Evolutionary conservation across 1,140 invertebrate species (phyloP), one percentile per base, ranked within the genome.

Genomic region (Hypsibius dujardini): DNA sequence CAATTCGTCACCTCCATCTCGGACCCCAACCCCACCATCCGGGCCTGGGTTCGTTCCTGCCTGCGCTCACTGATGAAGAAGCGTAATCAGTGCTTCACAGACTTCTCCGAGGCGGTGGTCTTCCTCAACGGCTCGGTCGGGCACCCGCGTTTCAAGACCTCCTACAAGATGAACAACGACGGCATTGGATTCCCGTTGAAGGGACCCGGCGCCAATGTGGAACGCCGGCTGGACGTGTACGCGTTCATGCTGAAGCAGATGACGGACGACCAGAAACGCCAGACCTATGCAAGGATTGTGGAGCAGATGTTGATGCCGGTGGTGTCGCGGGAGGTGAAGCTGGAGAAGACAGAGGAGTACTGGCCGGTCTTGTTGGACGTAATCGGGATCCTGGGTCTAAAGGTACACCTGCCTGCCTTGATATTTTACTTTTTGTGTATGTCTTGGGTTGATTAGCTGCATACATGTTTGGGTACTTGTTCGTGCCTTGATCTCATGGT

Each of bases 11-110:
- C 62, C 3, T 67, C 62, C 42, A 67, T 45, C 12, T 67, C 12
- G 7, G 62, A 67, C 42, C 62, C 62, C 3, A 45, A 67, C 0
- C 12, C 12, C 12, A 67, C 3, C 0, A 67, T 67, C 45, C 12
- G 62, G 42, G 62, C 12, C 12, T 15, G 62, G 12, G 62, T 67
- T 15, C 62, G 62, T 12, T 15, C 62, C 42, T 67, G 62, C 42
- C 62, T 67, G 62, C 62, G 62, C 7, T 67, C 62, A 7, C 45
- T 67, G 62, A 67, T 67, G 12, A 67, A 67, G 62, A 67, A 67
- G 42, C 62, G 62, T 42, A 67, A 67, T 42, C 12, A 67, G 12
- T 67, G 62, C 62, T 67, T 15, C 62, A 15, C 62, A 7, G 62
- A 67, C 42, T 67, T 67, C 42, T 12, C 62, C 62, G 62, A 67